Conservation (phyloP, 2,113 vertebrate species). For the Australoheros scitulus region DNA sequence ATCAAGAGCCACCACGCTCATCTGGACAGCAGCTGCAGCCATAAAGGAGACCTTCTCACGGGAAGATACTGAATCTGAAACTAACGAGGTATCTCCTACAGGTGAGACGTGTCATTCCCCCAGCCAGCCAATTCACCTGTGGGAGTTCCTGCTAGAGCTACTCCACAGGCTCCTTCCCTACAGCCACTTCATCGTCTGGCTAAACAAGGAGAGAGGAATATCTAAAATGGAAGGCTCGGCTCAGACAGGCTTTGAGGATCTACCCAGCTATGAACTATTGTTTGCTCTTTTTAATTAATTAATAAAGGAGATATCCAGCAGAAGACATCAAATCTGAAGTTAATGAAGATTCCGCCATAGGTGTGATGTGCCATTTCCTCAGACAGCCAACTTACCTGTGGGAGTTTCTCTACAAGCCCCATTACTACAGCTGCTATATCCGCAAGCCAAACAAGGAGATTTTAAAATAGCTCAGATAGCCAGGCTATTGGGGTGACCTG, state of each 20-base stretch:
- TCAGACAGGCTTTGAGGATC: slow-evolving; percentile 1
- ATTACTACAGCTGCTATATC: slow-evolving; percentile 1
- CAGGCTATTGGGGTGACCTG: neutral
- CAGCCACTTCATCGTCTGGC: neutral
- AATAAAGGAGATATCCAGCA: neutral
- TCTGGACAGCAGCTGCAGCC: neutral
- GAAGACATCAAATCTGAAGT: neutral
- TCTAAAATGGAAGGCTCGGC: neutral
- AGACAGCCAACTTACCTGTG: neutral
- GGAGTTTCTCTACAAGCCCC: neutral
- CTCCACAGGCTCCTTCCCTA: neutral
- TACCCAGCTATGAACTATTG: neutral
- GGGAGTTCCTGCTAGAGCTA: neutral
- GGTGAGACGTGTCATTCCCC: neutral
- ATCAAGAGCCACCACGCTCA: neutral
- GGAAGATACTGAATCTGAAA: neutral
- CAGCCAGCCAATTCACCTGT: neutral
- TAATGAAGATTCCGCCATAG: neutral
- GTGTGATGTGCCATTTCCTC: neutral
- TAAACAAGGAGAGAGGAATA: neutral
- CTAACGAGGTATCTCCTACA: neutral
- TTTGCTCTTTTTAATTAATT: neutral
- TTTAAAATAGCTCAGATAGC: slow-evolving; percentile 11
- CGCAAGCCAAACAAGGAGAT: neutral
- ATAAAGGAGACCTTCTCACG: neutral